phyloP scores from a whole-genome alignment of 1,140 invertebrate genomes.

The Subanguina moxae region DNA sequence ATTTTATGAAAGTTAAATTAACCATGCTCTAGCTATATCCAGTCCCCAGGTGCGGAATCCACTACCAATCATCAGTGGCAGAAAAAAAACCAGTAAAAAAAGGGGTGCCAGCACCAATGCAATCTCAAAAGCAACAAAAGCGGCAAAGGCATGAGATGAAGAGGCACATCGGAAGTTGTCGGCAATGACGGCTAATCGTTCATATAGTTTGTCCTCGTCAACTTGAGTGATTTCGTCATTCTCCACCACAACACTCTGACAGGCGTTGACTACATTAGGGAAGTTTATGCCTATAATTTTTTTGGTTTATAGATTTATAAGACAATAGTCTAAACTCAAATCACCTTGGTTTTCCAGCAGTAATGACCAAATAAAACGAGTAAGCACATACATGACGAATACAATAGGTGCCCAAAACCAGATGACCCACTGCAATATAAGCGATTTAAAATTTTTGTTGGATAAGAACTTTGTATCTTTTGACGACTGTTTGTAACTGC shows the following conservation, averaged over 20 bases:
- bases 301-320: neutral
- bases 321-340: too few relatives aligned
- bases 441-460: too few relatives aligned
- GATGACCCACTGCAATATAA: slow-evolving; percentile 23
- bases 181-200: slow-evolving; percentile 21
- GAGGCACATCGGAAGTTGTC: slow-evolving; percentile 31
- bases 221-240: slow-evolving; percentile 29
- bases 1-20: slow-evolving; percentile 1
- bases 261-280: slow-evolving; percentile 22
- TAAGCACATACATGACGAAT: slow-evolving; percentile 33
- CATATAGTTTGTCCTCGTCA: slow-evolving; percentile 31
- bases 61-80: slow-evolving; percentile 28
- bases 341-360: slow-evolving; percentile 31
- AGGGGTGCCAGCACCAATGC: slow-evolving; percentile 28
- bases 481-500: too few relatives aligned
- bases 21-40: slow-evolving; percentile 36
- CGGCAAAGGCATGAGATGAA: slow-evolving; percentile 29
- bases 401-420: slow-evolving; percentile 35
- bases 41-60: slow-evolving; percentile 29
- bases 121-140: slow-evolving; percentile 25
- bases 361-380: slow-evolving; percentile 28
- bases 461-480: too few relatives aligned
- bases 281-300: slow-evolving; percentile 25
- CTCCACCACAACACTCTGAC: slow-evolving; percentile 15
- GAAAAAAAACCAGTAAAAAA: slow-evolving; percentile 22